A percentile compares a stretch with the other conserved stretches of the same genome.
These are phyloP conservation scores for Polietes domitor DNA, from an alignment of 2,888 invertebrate genomes.

Conservation along the genomic window DNA sequence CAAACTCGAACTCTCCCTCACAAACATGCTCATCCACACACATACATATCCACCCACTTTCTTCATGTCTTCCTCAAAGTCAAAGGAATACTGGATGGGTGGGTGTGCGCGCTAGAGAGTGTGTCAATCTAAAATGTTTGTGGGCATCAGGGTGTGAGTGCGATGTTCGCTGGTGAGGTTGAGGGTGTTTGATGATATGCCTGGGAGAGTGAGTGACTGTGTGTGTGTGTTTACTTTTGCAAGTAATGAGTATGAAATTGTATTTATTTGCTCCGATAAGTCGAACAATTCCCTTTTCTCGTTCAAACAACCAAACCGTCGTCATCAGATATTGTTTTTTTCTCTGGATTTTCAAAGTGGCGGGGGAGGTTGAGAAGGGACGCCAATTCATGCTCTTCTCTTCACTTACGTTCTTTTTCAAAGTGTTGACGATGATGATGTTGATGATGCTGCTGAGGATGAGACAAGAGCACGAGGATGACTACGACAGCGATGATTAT, in stretches of 20 bases:
- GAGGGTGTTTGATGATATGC: not conserved
- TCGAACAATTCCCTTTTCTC: not conserved
- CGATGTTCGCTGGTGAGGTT: no score
- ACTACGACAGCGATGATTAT: not conserved
- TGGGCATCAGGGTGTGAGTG: not conserved
- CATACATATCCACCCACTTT: not conserved
- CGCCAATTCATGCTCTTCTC: not conserved
- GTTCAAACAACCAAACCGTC: not conserved
- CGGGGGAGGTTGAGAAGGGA: not conserved
- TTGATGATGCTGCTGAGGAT: not conserved
- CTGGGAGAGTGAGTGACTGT: not conserved
- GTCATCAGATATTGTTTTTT: not conserved
- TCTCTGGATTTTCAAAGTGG: not conserved
- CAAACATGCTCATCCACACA: not conserved
- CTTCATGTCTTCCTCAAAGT: not conserved
- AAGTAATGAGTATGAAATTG: constrained; percentile 37
- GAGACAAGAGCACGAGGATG: not conserved
- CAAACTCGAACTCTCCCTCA: not conserved
- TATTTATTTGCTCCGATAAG: constrained; percentile 32
- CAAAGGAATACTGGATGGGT: not conserved
- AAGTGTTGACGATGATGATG: not conserved
- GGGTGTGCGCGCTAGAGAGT: not conserved
- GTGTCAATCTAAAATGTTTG: not conserved
- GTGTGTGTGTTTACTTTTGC: constrained; percentile 2
- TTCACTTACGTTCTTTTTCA: no score